Base-by-base conservation (phyloP, 2,888 invertebrate species). In the Doris montereyensis region DNA sequence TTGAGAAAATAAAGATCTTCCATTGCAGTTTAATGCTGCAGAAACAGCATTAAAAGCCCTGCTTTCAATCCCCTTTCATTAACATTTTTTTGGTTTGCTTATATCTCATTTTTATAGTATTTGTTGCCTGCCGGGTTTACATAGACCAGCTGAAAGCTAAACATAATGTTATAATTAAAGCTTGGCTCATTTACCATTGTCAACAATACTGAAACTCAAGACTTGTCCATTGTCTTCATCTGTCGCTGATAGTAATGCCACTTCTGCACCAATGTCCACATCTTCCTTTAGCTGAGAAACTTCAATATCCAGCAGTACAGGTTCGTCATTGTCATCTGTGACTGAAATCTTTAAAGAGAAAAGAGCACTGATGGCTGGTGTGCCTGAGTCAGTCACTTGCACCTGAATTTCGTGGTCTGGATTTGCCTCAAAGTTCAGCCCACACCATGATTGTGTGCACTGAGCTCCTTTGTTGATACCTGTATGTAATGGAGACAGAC, bases 301-400 rank as follows among this genome's bases (percentile, higher is more conserved):
- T 58, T 74, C 83, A 24, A 86, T 58, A n/a, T 62, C 17, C 8
- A 83, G 70, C n/a, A 78, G 62, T 28, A 77, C 79, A 13, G 87
- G 87, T 5, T 81, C 74, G 24, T 87, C 86, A 80, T 87, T 86
- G 0, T 81, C 83, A 79, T 87, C 86, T 5, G 8, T 32, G 8
- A 87, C 81, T 30, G 65, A 26, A 1, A 87, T 76, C 1, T 67
- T 75, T 26, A 86, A 8, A 1, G 75, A 75, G 52, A 84, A 81
- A 1, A 78, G 78, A n/a, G 74, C 76, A 58, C 79, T 81, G 52
- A 84, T 72, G 17, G 70, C n/a, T 8, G 84, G 83, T 1, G 58
- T 72, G 2, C 86, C 85, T 58, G 79, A 76, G 52, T 87, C 87
- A 28, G 78, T 82, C 24, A 83, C 85, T 60, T 76, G 77, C n/a